Conservation (phyloP, 2,888 invertebrate species). For the Pristionchus japonicus region DNA sequence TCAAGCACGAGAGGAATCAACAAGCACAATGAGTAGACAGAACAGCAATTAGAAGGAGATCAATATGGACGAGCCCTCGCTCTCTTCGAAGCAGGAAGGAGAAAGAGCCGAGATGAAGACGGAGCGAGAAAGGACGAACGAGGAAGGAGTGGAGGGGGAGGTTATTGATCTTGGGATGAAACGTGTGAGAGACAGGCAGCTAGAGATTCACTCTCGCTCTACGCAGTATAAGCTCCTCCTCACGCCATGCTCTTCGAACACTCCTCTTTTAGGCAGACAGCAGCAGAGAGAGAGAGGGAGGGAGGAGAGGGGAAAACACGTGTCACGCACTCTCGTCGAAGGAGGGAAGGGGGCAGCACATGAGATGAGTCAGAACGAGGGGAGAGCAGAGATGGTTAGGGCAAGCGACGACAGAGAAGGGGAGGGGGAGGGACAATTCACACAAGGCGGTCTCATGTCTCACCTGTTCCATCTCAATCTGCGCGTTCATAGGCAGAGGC, state of each 20-base stretch:
- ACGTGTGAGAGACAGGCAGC: background rate
- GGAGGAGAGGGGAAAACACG: background rate
- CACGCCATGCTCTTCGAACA: background rate
- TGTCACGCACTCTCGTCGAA: background rate
- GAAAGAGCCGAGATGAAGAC: background rate
- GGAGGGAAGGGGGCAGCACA: no score
- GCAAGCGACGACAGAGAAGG: background rate
- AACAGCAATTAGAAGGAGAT: no score
- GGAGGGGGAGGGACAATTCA: background rate
- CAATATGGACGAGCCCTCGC: no score
- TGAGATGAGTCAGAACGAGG: background rate
- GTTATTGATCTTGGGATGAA: background rate
- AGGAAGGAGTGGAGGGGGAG: background rate
- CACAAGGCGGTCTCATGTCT: background rate
- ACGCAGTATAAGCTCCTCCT: background rate
- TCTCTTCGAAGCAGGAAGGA: background rate
- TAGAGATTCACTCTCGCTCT: background rate
- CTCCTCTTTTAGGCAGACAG: no score
- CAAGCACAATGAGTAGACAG: no score
- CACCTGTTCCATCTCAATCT: constrained; percentile 31
- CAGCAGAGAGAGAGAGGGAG: background rate
- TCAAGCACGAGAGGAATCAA: no score
- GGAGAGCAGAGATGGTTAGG: background rate
- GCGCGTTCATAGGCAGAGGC: background rate
- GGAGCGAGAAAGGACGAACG: background rate